Base-by-base conservation (phyloP, 1,140 invertebrate species). In the Cyclargus thomasi region DNA sequence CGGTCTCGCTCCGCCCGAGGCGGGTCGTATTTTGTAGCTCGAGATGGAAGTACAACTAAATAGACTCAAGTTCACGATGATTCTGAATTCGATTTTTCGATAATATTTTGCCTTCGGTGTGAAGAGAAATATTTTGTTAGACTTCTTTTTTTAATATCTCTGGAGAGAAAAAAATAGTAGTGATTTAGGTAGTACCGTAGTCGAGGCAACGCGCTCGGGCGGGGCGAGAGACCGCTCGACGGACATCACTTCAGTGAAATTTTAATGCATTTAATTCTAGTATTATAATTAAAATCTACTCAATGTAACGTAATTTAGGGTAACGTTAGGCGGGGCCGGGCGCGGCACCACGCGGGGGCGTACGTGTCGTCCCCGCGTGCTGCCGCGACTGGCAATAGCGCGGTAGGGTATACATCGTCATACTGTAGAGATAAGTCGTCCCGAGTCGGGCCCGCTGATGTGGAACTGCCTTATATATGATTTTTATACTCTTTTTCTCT, bases 251-350 rank as follows among this genome's bases (percentile, higher is more conserved):
- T 55, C 55, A 20, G 18, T 59, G 55, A 59, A 59, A 59, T 59
- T 59, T 59, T 59, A 59, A 59, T 59, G 55, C 55, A 59, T 59
- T 59, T 59, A 59, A 59, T 20, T 59, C 55, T 59, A 59, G 55
- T 59, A 59, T 59, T 59, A 59, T 59, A 59, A 47, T 47, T 47
- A 59, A 59, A 59, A 59, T 59, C 20, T 59, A 59, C 55, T 59
- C 55, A 59, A 55, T 59, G 55, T 59, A 59, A 59, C 55, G 18
- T 59, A 59, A 59, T 59, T 59, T 59, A 59, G 55, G 53, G 18
- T 59, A 59, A 20, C 20, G 18, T 11, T 20, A 57, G 8, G 55
- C 55, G 55, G 55, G 18, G 17, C 17, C 20, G 55, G 18, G 17
- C 20, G 55, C 20, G 17, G 53, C 53, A 16, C n/a, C 8, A 35